Evolutionary conservation across 1,140 invertebrate species (phyloP).

Genomic region (Rhyzopertha dominica): DNA sequence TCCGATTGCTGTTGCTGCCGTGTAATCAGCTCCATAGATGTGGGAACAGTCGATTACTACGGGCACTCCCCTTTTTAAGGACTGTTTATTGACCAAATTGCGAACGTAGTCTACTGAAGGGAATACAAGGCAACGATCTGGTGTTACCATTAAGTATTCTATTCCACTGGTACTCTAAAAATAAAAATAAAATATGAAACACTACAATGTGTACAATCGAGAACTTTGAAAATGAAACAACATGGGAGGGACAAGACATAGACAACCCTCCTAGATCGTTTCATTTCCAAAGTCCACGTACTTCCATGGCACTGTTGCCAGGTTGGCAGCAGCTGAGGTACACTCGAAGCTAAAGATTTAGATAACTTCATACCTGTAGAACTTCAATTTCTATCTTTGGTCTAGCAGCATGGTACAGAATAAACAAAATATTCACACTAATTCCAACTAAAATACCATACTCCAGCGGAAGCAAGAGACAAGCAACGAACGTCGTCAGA

Average conservation of each 20-base stretch:
- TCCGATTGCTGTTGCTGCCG: constrained; percentile 71
- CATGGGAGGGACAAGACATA: no score
- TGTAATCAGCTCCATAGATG: constrained; percentile 77
- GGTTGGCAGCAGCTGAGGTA: no score
- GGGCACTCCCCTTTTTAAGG: constrained; percentile 58
- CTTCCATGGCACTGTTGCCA: no score
- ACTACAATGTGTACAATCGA: no score
- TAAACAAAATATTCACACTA: constrained; percentile 81
- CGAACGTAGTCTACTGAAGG: constrained; percentile 83
- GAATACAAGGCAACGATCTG: constrained; percentile 81
- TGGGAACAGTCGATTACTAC: constrained; percentile 80
- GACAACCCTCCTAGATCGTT: no score
- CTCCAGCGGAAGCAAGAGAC: constrained; percentile 76
- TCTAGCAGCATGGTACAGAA: constrained; percentile 83
- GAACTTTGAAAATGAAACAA: no score
- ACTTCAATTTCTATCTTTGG: constrained; percentile 77
- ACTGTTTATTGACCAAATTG: constrained; percentile 75
- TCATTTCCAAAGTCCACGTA: no score
- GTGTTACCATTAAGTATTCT: constrained; percentile 74
- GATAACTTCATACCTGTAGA: constrained; percentile 56
- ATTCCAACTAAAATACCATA: constrained; percentile 87
- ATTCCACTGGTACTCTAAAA: constrained; percentile 59
- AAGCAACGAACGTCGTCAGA: constrained; percentile 77
- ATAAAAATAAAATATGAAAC: no score
- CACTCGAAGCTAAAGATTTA: no score